Evolutionary conservation across 2,888 invertebrate genomes (phyloP).

Genomic region (Dynastes grantii): DNA sequence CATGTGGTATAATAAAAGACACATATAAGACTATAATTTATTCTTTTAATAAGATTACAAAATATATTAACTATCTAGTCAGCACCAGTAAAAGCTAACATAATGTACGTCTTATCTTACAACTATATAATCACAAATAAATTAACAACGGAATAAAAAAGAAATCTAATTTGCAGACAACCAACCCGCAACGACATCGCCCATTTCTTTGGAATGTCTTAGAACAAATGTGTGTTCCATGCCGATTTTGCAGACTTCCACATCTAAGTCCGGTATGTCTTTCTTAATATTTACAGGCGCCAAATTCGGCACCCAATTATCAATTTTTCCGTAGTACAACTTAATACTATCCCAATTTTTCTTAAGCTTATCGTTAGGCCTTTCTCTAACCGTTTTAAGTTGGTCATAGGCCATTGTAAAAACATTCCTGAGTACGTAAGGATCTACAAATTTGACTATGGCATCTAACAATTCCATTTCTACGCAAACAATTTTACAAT

Average conservation of each 20-base stretch:
- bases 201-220: constrained; percentile 75
- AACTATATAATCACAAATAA: constrained; percentile 1
- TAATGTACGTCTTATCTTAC: no score
- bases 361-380: constrained; percentile 77
- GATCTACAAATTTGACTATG: constrained; percentile 75
- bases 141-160: not conserved
- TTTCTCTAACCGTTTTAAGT: constrained; percentile 79
- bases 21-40: no score
- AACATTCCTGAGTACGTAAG: constrained; percentile 76
- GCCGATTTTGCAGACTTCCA: constrained; percentile 74
- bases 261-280: constrained; percentile 76
- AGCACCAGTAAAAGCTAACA: no score
- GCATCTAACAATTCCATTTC: constrained; percentile 72
- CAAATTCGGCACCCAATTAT: constrained; percentile 86
- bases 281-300: constrained; percentile 79
- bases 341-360: constrained; percentile 77
- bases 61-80: no score
- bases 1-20: no score
- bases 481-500: constrained; percentile 69
- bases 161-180: constrained; percentile 2
- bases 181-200: constrained; percentile 64
- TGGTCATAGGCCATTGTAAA: constrained; percentile 84
- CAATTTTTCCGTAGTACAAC: constrained; percentile 85
- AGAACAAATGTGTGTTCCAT: constrained; percentile 88
- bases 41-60: no score